These are phyloP conservation scores for Drepana arcuata DNA, from an alignment of 1,140 invertebrate species.

Conservation along the genomic window DNA sequence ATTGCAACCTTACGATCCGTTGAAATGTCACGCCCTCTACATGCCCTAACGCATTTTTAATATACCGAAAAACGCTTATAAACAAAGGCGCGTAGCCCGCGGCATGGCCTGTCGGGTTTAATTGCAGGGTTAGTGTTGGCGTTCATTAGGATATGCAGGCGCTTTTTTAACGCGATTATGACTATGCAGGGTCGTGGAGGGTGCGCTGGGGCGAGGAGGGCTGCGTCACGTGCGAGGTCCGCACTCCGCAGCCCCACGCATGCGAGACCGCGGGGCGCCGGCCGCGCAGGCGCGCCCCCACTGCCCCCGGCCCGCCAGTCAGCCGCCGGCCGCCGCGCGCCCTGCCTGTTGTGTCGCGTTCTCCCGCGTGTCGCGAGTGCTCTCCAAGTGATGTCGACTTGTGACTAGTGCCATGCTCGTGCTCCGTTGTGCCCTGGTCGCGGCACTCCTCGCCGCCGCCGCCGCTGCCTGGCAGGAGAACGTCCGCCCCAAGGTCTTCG, in stretches of 20 bases:
- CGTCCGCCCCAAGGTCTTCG: constrained; percentile 88
- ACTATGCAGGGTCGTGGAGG: constrained; percentile 54
- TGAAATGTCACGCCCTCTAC: constrained; percentile 39
- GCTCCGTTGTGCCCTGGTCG: constrained; percentile 55
- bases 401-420: constrained; percentile 69
- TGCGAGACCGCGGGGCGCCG: constrained; percentile 65
- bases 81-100: constrained; percentile 34
- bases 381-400: constrained; percentile 63
- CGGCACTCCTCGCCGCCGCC: constrained; percentile 54
- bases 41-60: constrained; percentile 40
- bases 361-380: constrained; percentile 44
- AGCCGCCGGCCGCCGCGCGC: constrained; percentile 45
- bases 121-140: constrained; percentile 55
- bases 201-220: constrained; percentile 55
- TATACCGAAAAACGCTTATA: constrained; percentile 35
- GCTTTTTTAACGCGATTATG: constrained; percentile 66
- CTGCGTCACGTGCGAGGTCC: constrained; percentile 67
- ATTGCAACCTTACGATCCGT: constrained; percentile 44
- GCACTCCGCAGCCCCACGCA: constrained; percentile 64
- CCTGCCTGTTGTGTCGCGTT: constrained; percentile 23
- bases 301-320: constrained; percentile 34
- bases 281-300: constrained; percentile 50
- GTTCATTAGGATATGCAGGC: constrained; percentile 64
- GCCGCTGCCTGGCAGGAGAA: constrained; percentile 85
- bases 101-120: constrained; percentile 36